Conservation (phyloP, 37 sponge, comb jelly and placozoan genomes). For the Chondrilla cf. caribensis region DNA sequence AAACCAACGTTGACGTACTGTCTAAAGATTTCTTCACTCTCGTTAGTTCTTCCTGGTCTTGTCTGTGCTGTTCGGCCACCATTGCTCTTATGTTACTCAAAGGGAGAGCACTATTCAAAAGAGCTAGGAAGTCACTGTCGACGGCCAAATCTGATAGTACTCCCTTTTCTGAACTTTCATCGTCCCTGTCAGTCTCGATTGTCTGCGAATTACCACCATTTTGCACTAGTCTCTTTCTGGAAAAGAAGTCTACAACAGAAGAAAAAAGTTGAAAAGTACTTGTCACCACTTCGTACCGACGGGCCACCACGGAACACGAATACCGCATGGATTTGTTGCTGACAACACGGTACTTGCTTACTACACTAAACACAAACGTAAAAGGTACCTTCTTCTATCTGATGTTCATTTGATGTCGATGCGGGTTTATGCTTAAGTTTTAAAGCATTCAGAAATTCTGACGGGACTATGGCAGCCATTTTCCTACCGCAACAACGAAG, state of each 20-base stretch:
- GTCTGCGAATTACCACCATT: no score
- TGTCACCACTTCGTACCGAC: no score
- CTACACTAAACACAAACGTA: no score
- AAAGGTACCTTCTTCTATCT: no score
- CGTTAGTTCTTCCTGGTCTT: neutral
- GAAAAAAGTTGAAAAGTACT: neutral
- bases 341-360: no score
- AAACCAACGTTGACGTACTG: no score
- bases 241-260: neutral
- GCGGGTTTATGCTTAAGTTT: neutral
- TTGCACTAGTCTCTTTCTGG: no score
- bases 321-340: no score
- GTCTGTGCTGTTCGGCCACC: conserved; percentile 12
- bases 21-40: conserved; percentile 9
- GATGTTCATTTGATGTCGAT: no score
- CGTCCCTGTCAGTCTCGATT: no score
- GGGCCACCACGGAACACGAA: no score
- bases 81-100: conserved; percentile 17
- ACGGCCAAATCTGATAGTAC: neutral
- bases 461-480: conserved; percentile 5
- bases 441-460: conserved; percentile 12
- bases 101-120: neutral
- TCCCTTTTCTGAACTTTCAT: no score
- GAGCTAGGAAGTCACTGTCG: neutral
- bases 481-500: neutral